Percentiles rank a stretch among this genome's conserved stretches.
Conservation (phyloP, 2,113 vertebrate species). For the Xiphophorus hellerii region DNA sequence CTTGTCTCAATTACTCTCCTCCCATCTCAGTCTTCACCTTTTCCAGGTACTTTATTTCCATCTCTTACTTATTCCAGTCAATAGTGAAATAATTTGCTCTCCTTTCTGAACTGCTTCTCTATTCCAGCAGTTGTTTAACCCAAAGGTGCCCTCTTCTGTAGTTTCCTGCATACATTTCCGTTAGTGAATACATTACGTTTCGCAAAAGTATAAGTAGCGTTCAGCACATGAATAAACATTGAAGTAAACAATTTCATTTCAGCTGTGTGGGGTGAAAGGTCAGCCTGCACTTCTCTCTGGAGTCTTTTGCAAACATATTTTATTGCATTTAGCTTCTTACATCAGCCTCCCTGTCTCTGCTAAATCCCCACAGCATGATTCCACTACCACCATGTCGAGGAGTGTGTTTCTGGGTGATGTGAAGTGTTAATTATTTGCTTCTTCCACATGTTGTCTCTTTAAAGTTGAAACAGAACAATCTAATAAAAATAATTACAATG, state of each 20-base stretch:
- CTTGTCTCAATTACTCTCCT: conserved; percentile 16
- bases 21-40: conserved; percentile 18
- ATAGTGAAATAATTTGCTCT: conserved; percentile 34
- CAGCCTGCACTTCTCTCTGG: no score
- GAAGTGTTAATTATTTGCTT: background rate
- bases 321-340: background rate
- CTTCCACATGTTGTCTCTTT: background rate
- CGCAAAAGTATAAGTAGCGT: background rate
- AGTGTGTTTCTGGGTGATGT: no score
- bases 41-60: background rate
- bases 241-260: background rate
- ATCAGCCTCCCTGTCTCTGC: background rate
- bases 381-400: background rate
- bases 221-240: background rate
- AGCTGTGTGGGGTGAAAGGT: no score
- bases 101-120: background rate
- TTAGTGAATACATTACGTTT: background rate
- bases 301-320: no score
- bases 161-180: background rate
- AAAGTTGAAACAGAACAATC: no score
- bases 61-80: conserved; percentile 11
- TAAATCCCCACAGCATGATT: background rate
- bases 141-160: background rate
- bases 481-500: no score
- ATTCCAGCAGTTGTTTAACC: background rate